Percentiles rank a stretch among this genome's conserved stretches.
These are phyloP conservation scores for Tillus elongatus DNA, from an alignment of 2,888 invertebrate species.

Conservation along the genomic window DNA sequence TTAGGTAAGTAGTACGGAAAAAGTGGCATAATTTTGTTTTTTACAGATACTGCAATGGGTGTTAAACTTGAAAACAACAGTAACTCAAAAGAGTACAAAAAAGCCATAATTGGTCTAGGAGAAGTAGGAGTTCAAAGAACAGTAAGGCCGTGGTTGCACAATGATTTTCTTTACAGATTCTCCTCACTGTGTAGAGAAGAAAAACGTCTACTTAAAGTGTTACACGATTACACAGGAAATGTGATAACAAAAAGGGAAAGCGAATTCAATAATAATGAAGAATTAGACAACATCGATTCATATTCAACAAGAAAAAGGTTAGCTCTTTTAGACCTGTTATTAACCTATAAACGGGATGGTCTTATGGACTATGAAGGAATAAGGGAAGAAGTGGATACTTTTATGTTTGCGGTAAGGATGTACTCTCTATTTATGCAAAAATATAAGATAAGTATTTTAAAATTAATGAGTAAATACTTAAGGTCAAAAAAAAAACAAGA, in stretches of 20 bases:
- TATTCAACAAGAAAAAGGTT: slow-evolving; percentile 40
- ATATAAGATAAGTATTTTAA: too few relatives aligned
- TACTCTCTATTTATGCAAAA: too few relatives aligned
- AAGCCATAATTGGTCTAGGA: too few relatives aligned
- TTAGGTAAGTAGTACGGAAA: too few relatives aligned
- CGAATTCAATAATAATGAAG: background rate
- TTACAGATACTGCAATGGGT: too few relatives aligned
- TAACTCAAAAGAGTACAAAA: too few relatives aligned
- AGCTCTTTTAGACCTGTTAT: slow-evolving; percentile 49
- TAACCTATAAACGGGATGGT: slow-evolving; percentile 42
- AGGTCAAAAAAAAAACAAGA: too few relatives aligned
- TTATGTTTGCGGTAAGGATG: background rate
- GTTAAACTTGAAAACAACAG: too few relatives aligned
- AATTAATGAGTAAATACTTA: too few relatives aligned
- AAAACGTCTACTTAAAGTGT: background rate
- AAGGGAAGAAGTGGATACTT: background rate
- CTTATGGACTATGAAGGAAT: slow-evolving; percentile 46
- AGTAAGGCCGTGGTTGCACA: background rate
- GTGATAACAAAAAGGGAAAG: background rate
- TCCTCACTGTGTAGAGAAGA: background rate
- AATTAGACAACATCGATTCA: slow-evolving; percentile 10
- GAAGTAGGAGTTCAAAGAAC: too few relatives aligned
- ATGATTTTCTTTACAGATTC: background rate
- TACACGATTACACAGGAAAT: background rate
- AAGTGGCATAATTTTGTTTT: too few relatives aligned